These are phyloP conservation scores for Lepus oiostolus DNA, from an alignment of 2,797 vertebrate genomes.

Conservation along the genomic window DNA sequence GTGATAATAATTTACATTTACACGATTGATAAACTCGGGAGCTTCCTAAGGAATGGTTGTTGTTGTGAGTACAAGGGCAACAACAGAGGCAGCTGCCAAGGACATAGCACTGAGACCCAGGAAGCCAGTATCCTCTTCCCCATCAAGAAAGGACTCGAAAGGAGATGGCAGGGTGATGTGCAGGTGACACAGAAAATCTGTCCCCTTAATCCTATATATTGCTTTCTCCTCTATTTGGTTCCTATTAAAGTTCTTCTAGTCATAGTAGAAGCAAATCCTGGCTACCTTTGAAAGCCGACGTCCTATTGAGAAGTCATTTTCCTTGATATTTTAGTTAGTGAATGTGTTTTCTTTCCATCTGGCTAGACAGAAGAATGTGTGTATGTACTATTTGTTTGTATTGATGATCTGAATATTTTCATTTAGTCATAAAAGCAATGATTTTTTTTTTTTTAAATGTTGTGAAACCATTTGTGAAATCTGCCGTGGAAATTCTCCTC, in stretches of 20 bases:
- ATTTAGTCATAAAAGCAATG: slow-evolving; percentile 69
- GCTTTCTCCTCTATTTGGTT: not conserved
- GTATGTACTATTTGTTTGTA: slow-evolving; percentile 62
- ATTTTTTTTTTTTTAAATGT: slow-evolving; percentile 38
- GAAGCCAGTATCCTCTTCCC: not conserved
- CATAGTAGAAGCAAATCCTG: not conserved
- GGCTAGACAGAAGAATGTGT: slow-evolving; percentile 31
- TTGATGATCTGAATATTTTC: slow-evolving; percentile 57
- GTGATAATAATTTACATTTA: not conserved
- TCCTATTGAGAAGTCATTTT: not conserved
- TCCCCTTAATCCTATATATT: not conserved
- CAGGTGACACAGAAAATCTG: not conserved
- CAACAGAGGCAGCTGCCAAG: not conserved
- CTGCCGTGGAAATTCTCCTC: slow-evolving; percentile 30
- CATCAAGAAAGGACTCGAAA: not conserved
- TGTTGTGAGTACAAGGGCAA: not conserved
- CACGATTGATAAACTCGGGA: not conserved
- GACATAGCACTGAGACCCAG: not conserved
- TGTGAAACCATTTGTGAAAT: slow-evolving; percentile 80
- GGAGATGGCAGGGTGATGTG: not conserved
- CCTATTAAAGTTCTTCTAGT: not conserved
- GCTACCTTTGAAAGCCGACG: not conserved
- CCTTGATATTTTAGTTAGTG: slow-evolving; percentile 56
- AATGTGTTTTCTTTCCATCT: slow-evolving; percentile 53
- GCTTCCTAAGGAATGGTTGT: slow-evolving; percentile 34